Percentiles rank a stretch among this genome's conserved stretches.
Evolutionary conservation across 2,888 invertebrate genomes (phyloP).

Genomic region (Auanema freiburgensis): DNA sequence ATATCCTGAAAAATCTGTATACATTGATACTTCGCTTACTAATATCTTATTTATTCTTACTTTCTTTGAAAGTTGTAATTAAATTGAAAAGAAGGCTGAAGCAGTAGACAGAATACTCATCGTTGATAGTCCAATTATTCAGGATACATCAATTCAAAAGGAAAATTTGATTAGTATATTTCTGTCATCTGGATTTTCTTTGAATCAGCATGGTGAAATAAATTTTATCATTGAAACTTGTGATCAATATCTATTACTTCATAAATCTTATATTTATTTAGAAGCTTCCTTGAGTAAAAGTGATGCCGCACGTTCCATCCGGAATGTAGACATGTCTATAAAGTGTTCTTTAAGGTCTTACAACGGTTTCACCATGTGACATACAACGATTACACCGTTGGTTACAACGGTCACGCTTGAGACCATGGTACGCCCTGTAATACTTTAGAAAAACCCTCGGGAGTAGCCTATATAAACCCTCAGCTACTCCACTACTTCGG

Average conservation of each 20-base stretch:
- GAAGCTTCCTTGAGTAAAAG: slow-evolving; percentile 35
- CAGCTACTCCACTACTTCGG: too few species aligned
- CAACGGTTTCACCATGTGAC: too few species aligned
- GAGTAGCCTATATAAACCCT: too few species aligned
- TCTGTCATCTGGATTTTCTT: slow-evolving; percentile 26
- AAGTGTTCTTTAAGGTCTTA: too few species aligned
- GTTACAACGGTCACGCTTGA: too few species aligned
- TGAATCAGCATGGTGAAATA: slow-evolving; percentile 40
- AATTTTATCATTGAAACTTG: slow-evolving; percentile 39
- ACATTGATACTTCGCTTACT: slow-evolving; percentile 32
- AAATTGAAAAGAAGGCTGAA: slow-evolving; percentile 25
- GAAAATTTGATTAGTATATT: too few species aligned
- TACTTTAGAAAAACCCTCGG: too few species aligned
- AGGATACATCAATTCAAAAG: slow-evolving; percentile 26
- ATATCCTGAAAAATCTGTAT: slow-evolving; percentile 44
- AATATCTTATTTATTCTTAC: slow-evolving; percentile 31
- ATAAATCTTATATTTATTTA: slow-evolving; percentile 38
- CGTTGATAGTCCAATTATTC: slow-evolving; percentile 27
- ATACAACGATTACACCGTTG: too few species aligned
- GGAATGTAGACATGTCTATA: too few species aligned
- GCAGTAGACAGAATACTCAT: slow-evolving; percentile 25
- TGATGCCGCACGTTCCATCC: slow-evolving; percentile 29
- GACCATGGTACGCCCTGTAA: too few species aligned
- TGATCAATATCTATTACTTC: too few species aligned
- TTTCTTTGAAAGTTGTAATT: slow-evolving; percentile 17